Base-by-base conservation (phyloP, 1,140 invertebrate genomes). In the Neotoxoptera formosana region DNA sequence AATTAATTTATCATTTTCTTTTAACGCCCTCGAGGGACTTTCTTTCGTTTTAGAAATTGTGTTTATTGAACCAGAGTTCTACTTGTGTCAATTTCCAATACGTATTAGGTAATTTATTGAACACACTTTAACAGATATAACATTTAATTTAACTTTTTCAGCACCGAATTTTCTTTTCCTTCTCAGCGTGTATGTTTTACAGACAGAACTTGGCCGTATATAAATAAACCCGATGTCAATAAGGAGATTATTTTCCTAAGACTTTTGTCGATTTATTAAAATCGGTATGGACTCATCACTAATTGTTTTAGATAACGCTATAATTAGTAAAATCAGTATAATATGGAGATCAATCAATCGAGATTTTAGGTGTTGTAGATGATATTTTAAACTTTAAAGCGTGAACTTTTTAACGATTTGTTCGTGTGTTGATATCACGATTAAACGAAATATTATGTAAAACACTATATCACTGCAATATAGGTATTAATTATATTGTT, bases 1-100 rank as follows among this genome's bases (percentile, higher is more conserved):
- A 87, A 87, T 87, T 87, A 87, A 87, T 87, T 87, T 87, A 86
- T 86, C 36, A 84, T 84, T 84, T 81, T 86, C 25, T 47, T 30
- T 30, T 47, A 20, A 20, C 83, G 11, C 45, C 45, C 84, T n/a
- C 25, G 45, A 87, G 84, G 45, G 41, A 87, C 30, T 87, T 87
- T 87, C 23, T 45, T 84, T 84, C 36, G 23, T 41, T 6, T 41
- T 17, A 45, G 41, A 47, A 87, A 87, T 87, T 87, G 21, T 87
- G 84, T 87, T 87, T 87, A 87, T 48, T 45, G 84, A 30, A 87
- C 84, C 17, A 47, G 45, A 47, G 41, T 86, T 45, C 30, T n/a
- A 87, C 84, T 87, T 87, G 45, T 47, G 84, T 87, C 84, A 87
- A 45, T 48, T 87, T 48, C 45, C 30, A 48, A 87, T 87, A 87